These are phyloP conservation scores for Magallana angulata DNA, from an alignment of 1,140 invertebrate species.

Conservation along the genomic window DNA sequence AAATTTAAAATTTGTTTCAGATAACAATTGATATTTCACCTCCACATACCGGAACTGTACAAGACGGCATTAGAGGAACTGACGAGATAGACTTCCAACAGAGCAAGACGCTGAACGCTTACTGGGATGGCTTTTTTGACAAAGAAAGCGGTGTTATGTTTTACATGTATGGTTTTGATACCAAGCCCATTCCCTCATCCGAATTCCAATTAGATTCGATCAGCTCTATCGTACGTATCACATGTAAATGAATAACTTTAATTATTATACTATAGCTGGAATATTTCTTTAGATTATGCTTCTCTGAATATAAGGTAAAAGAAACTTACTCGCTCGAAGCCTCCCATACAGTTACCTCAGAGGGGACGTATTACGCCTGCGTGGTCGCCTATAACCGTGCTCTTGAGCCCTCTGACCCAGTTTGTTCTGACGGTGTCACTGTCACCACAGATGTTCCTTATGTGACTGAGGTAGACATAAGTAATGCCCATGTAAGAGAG, in stretches of 20 bases:
- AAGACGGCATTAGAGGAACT: slow-evolving; percentile 57
- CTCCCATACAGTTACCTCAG: slow-evolving; percentile 28
- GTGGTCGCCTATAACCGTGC: slow-evolving; percentile 67
- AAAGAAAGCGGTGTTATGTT: slow-evolving; percentile 65
- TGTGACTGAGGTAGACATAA: slow-evolving; percentile 53
- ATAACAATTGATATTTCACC: slow-evolving; percentile 64
- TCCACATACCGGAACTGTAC: slow-evolving; percentile 59
- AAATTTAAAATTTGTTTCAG: slow-evolving; percentile 6
- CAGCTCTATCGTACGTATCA: neutral
- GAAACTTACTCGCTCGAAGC: slow-evolving; percentile 54
- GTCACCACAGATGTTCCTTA: slow-evolving; percentile 53
- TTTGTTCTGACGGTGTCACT: slow-evolving; percentile 68
- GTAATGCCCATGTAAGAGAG: slow-evolving; percentile 43
- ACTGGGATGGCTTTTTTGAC: slow-evolving; percentile 69
- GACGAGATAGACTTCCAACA: slow-evolving; percentile 63
- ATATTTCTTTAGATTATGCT: neutral
- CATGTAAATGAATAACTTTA: neutral
- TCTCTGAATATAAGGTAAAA: slow-evolving; percentile 37
- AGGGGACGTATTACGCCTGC: slow-evolving; percentile 61
- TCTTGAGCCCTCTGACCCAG: slow-evolving; percentile 58
- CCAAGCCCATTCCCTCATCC: slow-evolving; percentile 42
- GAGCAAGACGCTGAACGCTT: slow-evolving; percentile 43
- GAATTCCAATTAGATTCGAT: slow-evolving; percentile 46
- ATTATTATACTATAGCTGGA: neutral
- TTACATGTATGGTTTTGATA: slow-evolving; percentile 60